These are phyloP conservation scores for Chymomyza amoena DNA, from an alignment of 2,888 invertebrate genomes.

Conservation along the genomic window DNA sequence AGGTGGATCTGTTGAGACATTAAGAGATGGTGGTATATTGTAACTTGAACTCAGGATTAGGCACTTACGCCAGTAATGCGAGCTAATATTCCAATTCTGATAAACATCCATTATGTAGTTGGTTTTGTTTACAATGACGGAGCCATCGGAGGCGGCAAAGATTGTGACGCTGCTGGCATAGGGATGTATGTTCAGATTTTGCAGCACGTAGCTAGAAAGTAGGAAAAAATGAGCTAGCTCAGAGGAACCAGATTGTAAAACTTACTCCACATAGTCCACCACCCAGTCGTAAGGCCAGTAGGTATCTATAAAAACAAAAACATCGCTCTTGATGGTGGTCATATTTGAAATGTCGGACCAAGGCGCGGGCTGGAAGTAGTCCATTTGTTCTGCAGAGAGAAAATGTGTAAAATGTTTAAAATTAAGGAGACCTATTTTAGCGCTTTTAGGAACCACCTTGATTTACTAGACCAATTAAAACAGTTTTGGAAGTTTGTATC, in stretches of 20 bases:
- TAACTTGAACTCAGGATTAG: too few species aligned
- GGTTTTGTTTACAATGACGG: slow-evolving; percentile 82
- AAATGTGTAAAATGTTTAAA: too few species aligned
- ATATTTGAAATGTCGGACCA: slow-evolving; percentile 59
- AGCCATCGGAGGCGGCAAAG: slow-evolving; percentile 83
- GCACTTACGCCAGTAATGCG: slow-evolving; percentile 79
- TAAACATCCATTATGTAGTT: slow-evolving; percentile 83
- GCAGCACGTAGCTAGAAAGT: slow-evolving; percentile 80
- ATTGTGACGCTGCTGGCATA: slow-evolving; percentile 85
- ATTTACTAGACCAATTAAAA: background rate
- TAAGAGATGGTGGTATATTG: too few species aligned
- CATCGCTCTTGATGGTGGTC: slow-evolving; percentile 80
- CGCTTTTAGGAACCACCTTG: background rate
- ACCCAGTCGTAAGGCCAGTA: slow-evolving; percentile 83
- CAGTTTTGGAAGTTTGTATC: background rate
- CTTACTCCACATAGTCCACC: slow-evolving; percentile 83
- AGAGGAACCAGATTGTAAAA: background rate
- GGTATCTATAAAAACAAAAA: slow-evolving; percentile 85
- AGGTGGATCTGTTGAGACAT: slow-evolving; percentile 79
- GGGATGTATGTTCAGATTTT: slow-evolving; percentile 83
- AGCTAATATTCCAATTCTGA: slow-evolving; percentile 81
- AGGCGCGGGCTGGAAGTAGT: slow-evolving; percentile 34
- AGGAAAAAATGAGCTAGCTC: background rate
- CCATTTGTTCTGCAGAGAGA: slow-evolving; percentile 41
- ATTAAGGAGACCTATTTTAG: background rate